These are phyloP conservation scores for Diarsia mendica DNA, from an alignment of 2,888 invertebrate species.

Conservation along the genomic window DNA sequence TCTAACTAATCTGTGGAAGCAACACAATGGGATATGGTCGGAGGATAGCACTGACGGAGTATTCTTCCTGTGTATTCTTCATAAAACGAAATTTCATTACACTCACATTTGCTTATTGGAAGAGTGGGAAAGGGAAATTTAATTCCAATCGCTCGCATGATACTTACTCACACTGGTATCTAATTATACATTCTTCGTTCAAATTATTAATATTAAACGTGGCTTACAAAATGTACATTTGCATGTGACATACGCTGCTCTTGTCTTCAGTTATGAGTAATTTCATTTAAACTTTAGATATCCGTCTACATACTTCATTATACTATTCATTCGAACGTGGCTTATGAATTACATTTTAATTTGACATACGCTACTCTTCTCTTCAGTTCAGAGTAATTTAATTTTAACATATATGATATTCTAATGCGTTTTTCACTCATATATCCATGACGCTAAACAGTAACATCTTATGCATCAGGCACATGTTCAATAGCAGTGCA, in stretches of 20 bases:
- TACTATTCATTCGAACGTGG: not conserved
- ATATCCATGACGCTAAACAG: not conserved
- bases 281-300: not conserved
- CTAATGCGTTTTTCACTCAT: not conserved
- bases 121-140: slow-evolving; percentile 8
- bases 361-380: not conserved
- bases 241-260: not conserved
- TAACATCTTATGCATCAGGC: not conserved
- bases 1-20: slow-evolving; percentile 16
- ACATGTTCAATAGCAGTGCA: not conserved
- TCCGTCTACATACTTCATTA: no score
- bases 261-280: not conserved
- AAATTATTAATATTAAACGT: slow-evolving; percentile 16
- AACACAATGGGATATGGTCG: not conserved
- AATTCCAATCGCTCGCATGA: slow-evolving; percentile 22
- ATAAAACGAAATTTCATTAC: not conserved
- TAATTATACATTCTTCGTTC: slow-evolving; percentile 1
- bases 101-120: not conserved
- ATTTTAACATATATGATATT: not conserved
- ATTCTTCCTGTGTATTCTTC: slow-evolving; percentile 5
- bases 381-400: not conserved
- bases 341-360: not conserved
- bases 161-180: slow-evolving; percentile 11
- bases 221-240: not conserved
- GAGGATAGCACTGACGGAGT: slow-evolving; percentile 4